Evolutionary conservation across 2,888 invertebrate species (phyloP).

Genomic region (Tigriopus californicus): DNA sequence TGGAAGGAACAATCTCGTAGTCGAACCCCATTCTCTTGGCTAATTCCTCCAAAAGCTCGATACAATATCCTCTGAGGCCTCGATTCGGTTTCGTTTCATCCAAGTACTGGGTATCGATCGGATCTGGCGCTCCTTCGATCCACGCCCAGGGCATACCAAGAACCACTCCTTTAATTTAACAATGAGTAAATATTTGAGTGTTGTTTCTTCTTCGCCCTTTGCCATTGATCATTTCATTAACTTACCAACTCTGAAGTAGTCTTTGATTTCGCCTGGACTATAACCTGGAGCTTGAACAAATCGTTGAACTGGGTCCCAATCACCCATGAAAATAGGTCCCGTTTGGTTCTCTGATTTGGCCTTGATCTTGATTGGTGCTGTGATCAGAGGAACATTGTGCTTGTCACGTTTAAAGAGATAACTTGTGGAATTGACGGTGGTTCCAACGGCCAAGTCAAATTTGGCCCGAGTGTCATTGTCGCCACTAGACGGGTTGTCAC

Average conservation of each 20-base stretch:
- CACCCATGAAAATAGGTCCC: neutral
- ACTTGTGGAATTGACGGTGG: neutral
- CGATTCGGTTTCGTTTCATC: neutral
- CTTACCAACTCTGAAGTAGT: neutral
- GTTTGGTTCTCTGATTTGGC: neutral
- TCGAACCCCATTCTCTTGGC: constrained; percentile 54
- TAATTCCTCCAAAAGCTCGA: constrained; percentile 34
- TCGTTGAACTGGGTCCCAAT: neutral
- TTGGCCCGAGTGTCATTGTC: neutral
- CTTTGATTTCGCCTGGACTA: neutral
- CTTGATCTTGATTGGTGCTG: neutral
- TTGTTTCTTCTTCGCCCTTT: no score
- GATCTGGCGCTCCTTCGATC: neutral
- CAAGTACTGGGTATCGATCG: neutral
- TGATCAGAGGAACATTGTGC: neutral
- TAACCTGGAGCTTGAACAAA: neutral
- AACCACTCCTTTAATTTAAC: constrained; percentile 5
- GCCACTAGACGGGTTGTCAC: neutral
- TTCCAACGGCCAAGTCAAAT: neutral
- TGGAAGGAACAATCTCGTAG: constrained; percentile 52
- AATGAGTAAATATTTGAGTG: no score
- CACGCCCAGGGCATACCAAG: constrained; percentile 15
- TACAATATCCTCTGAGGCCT: constrained; percentile 21
- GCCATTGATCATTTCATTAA: neutral
- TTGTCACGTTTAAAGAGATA: neutral